Conservation (phyloP, 2,113 vertebrate species). For the Erinaceus europaeus region DNA sequence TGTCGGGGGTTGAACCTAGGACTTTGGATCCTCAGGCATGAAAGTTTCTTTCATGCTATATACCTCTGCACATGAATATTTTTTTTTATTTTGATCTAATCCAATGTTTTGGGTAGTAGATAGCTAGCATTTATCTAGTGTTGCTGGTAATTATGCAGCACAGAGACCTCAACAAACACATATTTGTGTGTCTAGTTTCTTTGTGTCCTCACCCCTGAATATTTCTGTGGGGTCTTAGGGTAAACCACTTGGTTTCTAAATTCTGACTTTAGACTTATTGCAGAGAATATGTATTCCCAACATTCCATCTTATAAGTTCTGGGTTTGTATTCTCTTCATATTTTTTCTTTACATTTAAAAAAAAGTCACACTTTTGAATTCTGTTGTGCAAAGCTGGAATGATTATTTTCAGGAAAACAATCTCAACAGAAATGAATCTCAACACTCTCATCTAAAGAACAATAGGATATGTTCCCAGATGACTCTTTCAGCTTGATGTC, state of each 20-base stretch:
- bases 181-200: background rate
- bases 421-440: conserved; percentile 41
- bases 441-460: background rate
- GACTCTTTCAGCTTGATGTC: background rate
- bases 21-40: too few species aligned
- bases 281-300: background rate
- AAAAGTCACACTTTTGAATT: conserved; percentile 1
- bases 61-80: too few species aligned
- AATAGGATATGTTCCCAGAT: background rate
- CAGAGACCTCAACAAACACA: too few species aligned
- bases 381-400: background rate
- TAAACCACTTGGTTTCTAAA: conserved; percentile 11
- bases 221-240: background rate
- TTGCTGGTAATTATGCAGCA: too few species aligned
- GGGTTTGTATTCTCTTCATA: background rate
- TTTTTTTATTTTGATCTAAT: too few species aligned
- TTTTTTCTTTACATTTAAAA: conserved; percentile 1
- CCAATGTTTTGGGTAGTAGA: too few species aligned
- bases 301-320: background rate
- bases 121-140: too few species aligned
- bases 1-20: too few species aligned
- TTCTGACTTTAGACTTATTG: conserved; percentile 32
- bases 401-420: conserved; percentile 11
- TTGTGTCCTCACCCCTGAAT: background rate
- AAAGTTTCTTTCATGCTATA: too few species aligned